These are phyloP conservation scores for Phymatocera aterrima DNA, from an alignment of 2,888 invertebrate genomes.

Conservation along the genomic window DNA sequence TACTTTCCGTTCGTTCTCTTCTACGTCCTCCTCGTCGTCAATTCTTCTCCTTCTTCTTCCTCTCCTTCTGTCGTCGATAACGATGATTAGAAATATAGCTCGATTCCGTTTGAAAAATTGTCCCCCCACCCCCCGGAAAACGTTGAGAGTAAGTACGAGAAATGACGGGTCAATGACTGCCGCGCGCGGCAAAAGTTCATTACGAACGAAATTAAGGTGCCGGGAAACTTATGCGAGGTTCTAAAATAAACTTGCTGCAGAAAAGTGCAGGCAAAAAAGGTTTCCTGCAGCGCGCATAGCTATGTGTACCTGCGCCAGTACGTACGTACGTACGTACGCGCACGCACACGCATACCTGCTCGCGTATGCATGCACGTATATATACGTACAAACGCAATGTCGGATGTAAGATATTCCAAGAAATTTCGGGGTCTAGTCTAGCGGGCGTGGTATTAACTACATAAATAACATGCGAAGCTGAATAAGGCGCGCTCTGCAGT, in stretches of 20 bases:
- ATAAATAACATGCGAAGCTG: conserved; percentile 64
- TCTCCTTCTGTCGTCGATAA: too few relatives aligned
- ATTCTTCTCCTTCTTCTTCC: too few relatives aligned
- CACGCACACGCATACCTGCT: background rate
- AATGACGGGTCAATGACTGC: conserved; percentile 20
- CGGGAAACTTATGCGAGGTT: background rate
- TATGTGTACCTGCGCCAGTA: too few relatives aligned
- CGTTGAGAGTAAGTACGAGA: background rate
- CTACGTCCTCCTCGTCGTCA: too few relatives aligned
- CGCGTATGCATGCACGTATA: background rate
- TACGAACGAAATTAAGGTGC: conserved; percentile 12
- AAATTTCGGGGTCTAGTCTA: conserved; percentile 61
- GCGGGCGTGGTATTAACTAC: conserved; percentile 68
- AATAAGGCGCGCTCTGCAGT: conserved; percentile 36
- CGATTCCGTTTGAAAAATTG: too few relatives aligned
- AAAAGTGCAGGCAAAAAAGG: too few relatives aligned
- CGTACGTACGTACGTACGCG: too few relatives aligned
- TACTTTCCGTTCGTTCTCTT: too few relatives aligned
- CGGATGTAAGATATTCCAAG: conserved; percentile 59
- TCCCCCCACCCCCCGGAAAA: too few relatives aligned
- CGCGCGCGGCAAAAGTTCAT: background rate
- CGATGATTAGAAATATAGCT: too few relatives aligned
- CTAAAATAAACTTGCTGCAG: background rate
- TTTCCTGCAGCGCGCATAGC: too few relatives aligned
- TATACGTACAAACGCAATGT: background rate